These are phyloP conservation scores for Astur gentilis DNA, from an alignment of 2,113 vertebrate species.

Conservation along the genomic window DNA sequence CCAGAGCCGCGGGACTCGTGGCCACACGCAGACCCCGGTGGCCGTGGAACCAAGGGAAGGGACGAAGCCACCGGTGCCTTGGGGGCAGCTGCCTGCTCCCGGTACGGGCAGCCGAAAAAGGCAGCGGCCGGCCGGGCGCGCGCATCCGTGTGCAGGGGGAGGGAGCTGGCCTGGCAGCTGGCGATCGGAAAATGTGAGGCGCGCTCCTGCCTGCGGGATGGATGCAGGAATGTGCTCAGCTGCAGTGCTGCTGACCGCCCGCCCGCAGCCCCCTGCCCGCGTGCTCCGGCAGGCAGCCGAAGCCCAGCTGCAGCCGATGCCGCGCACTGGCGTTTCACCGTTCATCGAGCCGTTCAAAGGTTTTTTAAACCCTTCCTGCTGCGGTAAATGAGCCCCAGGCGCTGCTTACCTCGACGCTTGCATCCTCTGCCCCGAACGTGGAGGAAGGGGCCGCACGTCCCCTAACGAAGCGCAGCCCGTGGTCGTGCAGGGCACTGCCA, in stretches of 20 bases:
- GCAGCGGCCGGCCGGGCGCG: not conserved
- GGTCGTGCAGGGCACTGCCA: not conserved
- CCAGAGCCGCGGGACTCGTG: not conserved
- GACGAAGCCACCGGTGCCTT: not conserved
- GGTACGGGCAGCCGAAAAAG: not conserved
- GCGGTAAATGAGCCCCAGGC: not conserved
- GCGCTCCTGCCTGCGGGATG: not conserved
- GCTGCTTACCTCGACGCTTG: not conserved
- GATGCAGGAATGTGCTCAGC: not conserved
- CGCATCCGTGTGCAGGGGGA: not conserved
- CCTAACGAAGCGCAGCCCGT: not conserved
- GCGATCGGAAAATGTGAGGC: not conserved
- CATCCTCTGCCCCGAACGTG: not conserved
- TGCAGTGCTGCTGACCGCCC: not conserved
- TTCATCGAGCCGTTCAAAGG: fast-evolving
- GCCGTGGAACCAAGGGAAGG: not conserved
- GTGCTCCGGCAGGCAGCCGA: not conserved
- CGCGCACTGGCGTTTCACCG: not conserved
- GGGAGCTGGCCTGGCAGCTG: not conserved
- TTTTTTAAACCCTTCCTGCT: not conserved
- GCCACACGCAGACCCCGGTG: not conserved
- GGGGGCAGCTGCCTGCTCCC: not conserved
- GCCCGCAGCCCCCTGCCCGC: not conserved
- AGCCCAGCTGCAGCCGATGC: not conserved
- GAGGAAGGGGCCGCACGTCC: not conserved